These are phyloP conservation scores for Jordanella pulchra DNA, from an alignment of 2,797 vertebrate species.

Conservation along the genomic window DNA sequence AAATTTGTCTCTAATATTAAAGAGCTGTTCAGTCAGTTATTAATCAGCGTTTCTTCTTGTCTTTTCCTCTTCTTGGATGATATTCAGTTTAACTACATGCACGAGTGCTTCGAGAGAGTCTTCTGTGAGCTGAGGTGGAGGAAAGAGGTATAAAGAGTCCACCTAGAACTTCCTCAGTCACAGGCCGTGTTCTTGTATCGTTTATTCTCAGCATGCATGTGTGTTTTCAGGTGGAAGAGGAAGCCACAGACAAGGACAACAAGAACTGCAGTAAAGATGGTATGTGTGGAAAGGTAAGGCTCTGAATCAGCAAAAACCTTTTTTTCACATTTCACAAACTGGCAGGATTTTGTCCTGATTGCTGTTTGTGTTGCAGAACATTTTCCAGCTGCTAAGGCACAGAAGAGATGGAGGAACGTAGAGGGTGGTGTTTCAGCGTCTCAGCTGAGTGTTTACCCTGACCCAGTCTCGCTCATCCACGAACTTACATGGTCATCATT, in stretches of 20 bases:
- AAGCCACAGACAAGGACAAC: conserved; percentile 87
- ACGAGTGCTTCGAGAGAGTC: conserved; percentile 96
- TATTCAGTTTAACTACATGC: conserved; percentile 97
- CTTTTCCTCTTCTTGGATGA: not conserved
- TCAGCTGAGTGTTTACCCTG: conserved; percentile 41
- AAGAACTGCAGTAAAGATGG: conserved; percentile 89
- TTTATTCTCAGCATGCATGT: conserved; percentile 9
- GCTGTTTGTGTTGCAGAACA: conserved; percentile 83
- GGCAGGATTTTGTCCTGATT: conserved; percentile 27
- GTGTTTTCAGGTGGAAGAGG: conserved; percentile 84
- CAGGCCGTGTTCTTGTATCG: not conserved
- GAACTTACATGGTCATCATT: conserved; percentile 42
- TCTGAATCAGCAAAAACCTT: conserved; percentile 21
- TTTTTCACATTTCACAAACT: not conserved
- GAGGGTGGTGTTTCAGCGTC: conserved; percentile 68
- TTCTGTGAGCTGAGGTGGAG: conserved; percentile 99
- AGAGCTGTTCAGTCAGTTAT: not conserved
- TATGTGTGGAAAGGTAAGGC: conserved; percentile 90
- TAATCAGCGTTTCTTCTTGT: conserved; percentile 30
- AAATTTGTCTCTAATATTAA: not conserved
- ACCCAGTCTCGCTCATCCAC: conserved; percentile 42
- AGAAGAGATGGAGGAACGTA: conserved; percentile 92
- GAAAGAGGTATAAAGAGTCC: conserved; percentile 86
- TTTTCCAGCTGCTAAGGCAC: conserved; percentile 94
- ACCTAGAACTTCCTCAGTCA: conserved; percentile 1